Base-by-base conservation (phyloP, 2,113 vertebrate species). In the Mixornis gularis region DNA sequence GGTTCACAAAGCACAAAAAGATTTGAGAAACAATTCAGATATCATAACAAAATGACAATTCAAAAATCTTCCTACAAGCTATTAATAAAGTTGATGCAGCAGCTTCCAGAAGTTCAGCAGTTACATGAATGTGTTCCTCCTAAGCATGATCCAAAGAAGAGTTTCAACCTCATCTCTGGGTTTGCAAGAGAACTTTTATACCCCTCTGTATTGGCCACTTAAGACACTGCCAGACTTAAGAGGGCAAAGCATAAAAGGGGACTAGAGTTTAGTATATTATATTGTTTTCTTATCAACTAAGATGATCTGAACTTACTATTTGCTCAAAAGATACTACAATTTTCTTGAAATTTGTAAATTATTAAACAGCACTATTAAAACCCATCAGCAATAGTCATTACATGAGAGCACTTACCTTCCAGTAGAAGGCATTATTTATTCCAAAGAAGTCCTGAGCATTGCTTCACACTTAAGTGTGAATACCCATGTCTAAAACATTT, bases 181-280 rank as follows among this genome's bases (percentile, higher is more conserved):
- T 97, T 97, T 97, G 38, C 92, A 34, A 96, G 98, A 98, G 97
- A 95, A 32, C 58, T 97, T 43, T 58, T 98, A 62, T 98, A 95
- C 97, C 98, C 98, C 98, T 97, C 97, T 86, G 94, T 98, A 46
- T 97, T 98, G 95, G 97, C 96, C 98, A 97, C 96, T 97, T 97
- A 98, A 98, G 97, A 97, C 97, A 98, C 95, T 5, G 29, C 1
- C 43, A 94, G 97, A 97, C 97, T 97, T 97, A 97, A 98, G 97
- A 97, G 97, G 96, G 97, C 97, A 97, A 97, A 97, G 96, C 97
- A 90, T 82, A 85, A 95, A 95, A 94, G 95, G 97, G 94, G 87
- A 66, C 5, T 32, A 60, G 17, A 40, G 43, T 55, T 52, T 8
- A 52, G 19, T 17, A 71, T 20, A 26, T 20, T 5, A 20, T 13